These are phyloP conservation scores for Diaperis boleti DNA, from an alignment of 2,888 invertebrate species.

Conservation along the genomic window DNA sequence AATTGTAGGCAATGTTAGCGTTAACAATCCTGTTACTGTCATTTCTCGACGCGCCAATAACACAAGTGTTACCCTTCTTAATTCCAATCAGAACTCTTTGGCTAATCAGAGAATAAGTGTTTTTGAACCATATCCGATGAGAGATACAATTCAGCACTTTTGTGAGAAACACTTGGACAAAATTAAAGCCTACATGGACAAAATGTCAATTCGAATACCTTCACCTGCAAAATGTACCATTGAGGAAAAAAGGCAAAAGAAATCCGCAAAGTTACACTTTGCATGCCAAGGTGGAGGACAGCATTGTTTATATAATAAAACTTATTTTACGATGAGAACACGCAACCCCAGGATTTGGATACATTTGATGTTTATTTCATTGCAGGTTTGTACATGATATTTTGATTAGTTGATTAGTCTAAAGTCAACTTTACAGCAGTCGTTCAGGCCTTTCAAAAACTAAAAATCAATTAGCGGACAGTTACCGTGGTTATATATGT, in stretches of 20 bases:
- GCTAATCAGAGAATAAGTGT: conserved; percentile 78
- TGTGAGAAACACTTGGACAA: conserved; percentile 95
- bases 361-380: conserved; percentile 94
- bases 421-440: background rate
- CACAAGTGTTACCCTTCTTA: conserved; percentile 83
- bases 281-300: conserved; percentile 86
- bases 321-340: conserved; percentile 83
- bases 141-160: conserved; percentile 93
- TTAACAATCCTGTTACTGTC: conserved; percentile 72
- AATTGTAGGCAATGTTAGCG: conserved; percentile 65
- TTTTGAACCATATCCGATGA: conserved; percentile 91
- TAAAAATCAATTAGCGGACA: too few species aligned
- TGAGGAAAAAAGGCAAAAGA: conserved; percentile 89
- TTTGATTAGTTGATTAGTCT: too few species aligned
- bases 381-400: conserved; percentile 72
- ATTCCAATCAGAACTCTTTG: conserved; percentile 66
- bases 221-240: conserved; percentile 94
- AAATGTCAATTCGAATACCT: conserved; percentile 85
- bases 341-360: conserved; percentile 92
- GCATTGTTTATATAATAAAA: conserved; percentile 88
- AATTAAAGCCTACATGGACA: conserved; percentile 92
- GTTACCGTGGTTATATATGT: too few species aligned
- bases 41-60: conserved; percentile 74
- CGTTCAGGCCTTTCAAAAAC: too few species aligned
- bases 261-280: conserved; percentile 89